Base-by-base conservation (phyloP, 2,888 invertebrate species). In the Scaptodrosophila latifasciaeformis region DNA sequence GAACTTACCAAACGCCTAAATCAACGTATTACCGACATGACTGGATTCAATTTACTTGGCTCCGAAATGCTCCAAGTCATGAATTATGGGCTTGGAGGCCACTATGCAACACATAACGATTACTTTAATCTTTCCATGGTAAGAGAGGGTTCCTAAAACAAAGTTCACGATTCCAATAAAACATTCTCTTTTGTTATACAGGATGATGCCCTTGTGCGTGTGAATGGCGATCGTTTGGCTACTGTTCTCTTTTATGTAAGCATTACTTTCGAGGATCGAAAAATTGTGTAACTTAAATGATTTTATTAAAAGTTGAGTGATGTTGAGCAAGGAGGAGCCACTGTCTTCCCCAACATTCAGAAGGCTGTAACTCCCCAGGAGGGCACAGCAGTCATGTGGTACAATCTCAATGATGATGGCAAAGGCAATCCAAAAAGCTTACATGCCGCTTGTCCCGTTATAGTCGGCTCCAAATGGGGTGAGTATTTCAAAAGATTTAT, bases 231-330 rank as follows among this genome's bases (percentile, higher is more conserved):
- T 87, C 90, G 99, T 70, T 97, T 99, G 75, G 97, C 98, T 1
- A 99, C 99, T 0, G 94, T 96, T 55, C 88, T 99, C 19, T 96
- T 96, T 86, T 98, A 98, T 86, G 97, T 97, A 89, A 93, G 95
- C 91, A 5, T n/a, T n/a, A n/a, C n/a, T n/a, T 1, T 13, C 34
- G 2, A 7, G 1, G 6, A 10, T 13, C 0, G 9, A 40, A 4
- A 10, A 2, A 17, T 39, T 43, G 1, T 13, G 15, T 4, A 6
- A 44, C 10, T 30, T 9, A 5, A 1, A 31, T 18, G 12, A 5
- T 1, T 31, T 31, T 31, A 2, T 34, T 34, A 9, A 2, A n/a
- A 98, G 97, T 94, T 99, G 93, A 94, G 93, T 53, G 96, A 98
- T 82, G 98, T 99, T 9, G 92, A 94, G 24, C 96, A 96, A 84